phyloP scores from a whole-genome alignment of 2,113 vertebrate species.

The Thryonomys swinderianus region DNA sequence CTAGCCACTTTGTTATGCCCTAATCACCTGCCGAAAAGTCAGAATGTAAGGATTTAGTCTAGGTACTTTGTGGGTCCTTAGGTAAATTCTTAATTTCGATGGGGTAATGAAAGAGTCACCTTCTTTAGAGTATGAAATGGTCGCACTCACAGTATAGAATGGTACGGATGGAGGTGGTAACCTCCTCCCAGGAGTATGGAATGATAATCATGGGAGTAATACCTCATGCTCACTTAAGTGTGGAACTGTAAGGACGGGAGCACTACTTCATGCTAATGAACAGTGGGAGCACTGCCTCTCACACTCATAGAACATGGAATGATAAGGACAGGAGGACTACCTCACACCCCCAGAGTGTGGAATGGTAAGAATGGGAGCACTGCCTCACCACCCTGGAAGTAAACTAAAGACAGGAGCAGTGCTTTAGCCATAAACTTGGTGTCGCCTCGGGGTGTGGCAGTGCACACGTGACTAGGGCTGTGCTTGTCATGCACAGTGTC shows the following conservation, averaged over 20 bases:
- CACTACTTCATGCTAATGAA: not conserved
- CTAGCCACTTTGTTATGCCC: not conserved
- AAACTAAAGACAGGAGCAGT: too few species aligned
- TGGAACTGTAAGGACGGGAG: not conserved
- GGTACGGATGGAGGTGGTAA: not conserved
- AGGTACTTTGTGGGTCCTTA: not conserved
- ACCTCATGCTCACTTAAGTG: not conserved
- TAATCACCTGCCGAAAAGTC: not conserved
- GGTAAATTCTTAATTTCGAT: not conserved
- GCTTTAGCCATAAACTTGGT: not conserved
- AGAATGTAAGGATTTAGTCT: not conserved
- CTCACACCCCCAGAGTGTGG: too few species aligned
- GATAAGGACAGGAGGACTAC: not conserved
- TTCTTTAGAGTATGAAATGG: not conserved
- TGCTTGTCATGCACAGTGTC: not conserved
- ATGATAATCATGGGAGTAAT: not conserved
- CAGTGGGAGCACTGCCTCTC: too few species aligned
- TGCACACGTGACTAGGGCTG: not conserved
- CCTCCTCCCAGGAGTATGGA: not conserved
- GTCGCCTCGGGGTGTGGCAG: not conserved
- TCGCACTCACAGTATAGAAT: not conserved
- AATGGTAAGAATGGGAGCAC: too few species aligned
- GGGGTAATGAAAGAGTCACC: not conserved
- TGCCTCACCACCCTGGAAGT: too few species aligned
- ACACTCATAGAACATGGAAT: not conserved